Conservation (phyloP, 2,113 vertebrate species). For the Lipophrys pholis region DNA sequence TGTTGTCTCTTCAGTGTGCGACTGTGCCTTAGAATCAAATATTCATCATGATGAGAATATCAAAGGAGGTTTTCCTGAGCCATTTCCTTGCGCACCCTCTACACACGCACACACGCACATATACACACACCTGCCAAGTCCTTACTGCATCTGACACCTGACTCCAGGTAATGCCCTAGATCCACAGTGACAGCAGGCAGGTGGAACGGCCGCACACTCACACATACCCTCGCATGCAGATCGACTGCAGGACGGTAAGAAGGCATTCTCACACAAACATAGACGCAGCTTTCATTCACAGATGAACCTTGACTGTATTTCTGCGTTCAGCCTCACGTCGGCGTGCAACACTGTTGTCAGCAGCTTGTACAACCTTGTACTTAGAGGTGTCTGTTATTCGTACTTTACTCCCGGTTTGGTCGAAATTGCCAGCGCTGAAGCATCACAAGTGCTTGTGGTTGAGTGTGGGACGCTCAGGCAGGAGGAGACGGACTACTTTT, state of each 20-base stretch:
- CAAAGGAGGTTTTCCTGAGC: constrained; percentile 28
- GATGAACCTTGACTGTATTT: background rate
- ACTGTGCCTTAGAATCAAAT: constrained; percentile 17
- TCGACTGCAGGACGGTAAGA: constrained; percentile 76
- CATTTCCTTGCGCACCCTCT: constrained; percentile 9
- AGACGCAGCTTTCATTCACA: background rate
- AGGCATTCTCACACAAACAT: constrained; percentile 34
- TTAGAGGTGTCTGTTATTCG: background rate
- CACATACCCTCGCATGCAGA: constrained; percentile 57
- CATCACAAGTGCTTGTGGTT: background rate
- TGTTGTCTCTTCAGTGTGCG: constrained; percentile 1
- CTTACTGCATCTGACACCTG: constrained; percentile 82
- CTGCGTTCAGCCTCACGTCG: background rate
- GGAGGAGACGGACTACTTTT: constrained; percentile 8
- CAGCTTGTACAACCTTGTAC: background rate
- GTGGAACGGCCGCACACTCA: constrained; percentile 75
- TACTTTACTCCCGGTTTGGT: background rate
- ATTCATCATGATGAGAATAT: constrained; percentile 21
- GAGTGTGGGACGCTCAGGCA: constrained; percentile 1
- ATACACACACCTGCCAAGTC: constrained; percentile 38
- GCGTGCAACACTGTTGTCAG: background rate
- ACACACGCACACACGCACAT: constrained; percentile 20
- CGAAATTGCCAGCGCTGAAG: background rate
- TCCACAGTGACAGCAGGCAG: constrained; percentile 84
- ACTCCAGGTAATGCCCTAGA: constrained; percentile 84